Evolutionary conservation across 1,140 invertebrate species (phyloP), one percentile per base, ranked within the genome.

Genomic region (Sitobion miscanthi): DNA sequence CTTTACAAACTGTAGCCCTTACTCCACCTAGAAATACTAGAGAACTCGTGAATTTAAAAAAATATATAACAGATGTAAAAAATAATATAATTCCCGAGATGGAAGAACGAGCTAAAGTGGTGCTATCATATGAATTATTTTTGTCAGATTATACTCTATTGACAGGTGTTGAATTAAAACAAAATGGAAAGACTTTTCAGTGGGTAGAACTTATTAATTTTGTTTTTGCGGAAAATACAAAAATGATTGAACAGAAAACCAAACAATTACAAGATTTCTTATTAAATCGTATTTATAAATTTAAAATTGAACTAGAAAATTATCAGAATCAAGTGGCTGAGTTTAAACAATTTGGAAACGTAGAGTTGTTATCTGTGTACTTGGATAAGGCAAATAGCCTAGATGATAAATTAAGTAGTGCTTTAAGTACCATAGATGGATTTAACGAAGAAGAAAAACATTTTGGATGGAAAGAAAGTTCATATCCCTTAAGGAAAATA

Each of bases 401-500:
- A 1, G 97, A 99, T 94, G 96, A 96, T 94, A 97, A 96, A 95
- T 95, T 97, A 21, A 95, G 96, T 93, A 94, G 95, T 91, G 98
- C 98, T 21, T 96, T 98, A 95, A 96, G 97, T 77, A 97, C 96
- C 94, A 98, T 99, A 93, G 97, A 99, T 94, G 96, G 97, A 93
- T 99, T 99, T 94, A 99, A 99, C 95, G 97, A 97, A 94, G 99
- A 99, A 95, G 99, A 99, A 95, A 96, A 96, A 94, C 96, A 98
- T 54, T 99, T 98, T 95, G 97, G 97, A 25, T 99, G 98, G 97
- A 97, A 99, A 95, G 95, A 97, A 23, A 98, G 98, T 0, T 96
- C 98, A 92, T 99, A 99, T 96, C 98, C 98, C 1, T 45, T 93
- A n/a, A 77, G 87, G 49, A 93, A 89, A 90, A 93, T 3, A 69